Base-by-base conservation (phyloP, 2,888 invertebrate species). In the Spodoptera littoralis region DNA sequence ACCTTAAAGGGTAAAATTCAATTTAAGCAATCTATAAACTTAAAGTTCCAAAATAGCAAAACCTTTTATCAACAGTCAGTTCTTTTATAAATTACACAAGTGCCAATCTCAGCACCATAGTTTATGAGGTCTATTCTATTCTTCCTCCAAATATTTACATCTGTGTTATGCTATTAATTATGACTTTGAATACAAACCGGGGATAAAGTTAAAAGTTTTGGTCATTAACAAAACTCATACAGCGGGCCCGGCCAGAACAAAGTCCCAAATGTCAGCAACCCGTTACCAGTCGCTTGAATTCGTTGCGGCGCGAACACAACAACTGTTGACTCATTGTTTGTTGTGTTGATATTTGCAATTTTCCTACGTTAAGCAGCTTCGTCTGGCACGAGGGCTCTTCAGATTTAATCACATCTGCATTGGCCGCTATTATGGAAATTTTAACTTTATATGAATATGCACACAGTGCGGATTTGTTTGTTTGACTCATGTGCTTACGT, bases 271-370 rank as follows among this genome's bases (percentile, higher is more conserved):
- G 41, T 36, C 42, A 24, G 50, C 54, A 55, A 54, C 46, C 60
- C 66, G 64, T 67, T 60, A 70, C 58, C 64, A 66, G 60, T 63
- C 64, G 70, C 66, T 69, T 65, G 65, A 66, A 73, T 74, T 76
- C 70, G 65, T 64, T 70, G 71, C 69, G 62, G 73, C 59, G 70
- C 52, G 56, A 79, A 76, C 56, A 73, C 67, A 73, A 73, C 77
- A 70, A 77, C 65, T 79, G 82, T 84, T 82, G 79, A 73, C 76
- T 75, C 70, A 73, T 73, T 77, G 78, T 84, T 79, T 80, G 74
- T 73, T 77, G 65, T 85, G 84, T 85, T 84, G 80, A 81, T 84
- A 81, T 86, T 85, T 82, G 75, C 74, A 79, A 84, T 77, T 79
- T 75, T 72, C 66, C 69, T 71, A 70, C 67, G 70, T 70, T 75